Evolutionary conservation across 1,140 invertebrate genomes (phyloP), one percentile per base, ranked within the genome.

Genomic region (Mizuhopecten yessoensis): DNA sequence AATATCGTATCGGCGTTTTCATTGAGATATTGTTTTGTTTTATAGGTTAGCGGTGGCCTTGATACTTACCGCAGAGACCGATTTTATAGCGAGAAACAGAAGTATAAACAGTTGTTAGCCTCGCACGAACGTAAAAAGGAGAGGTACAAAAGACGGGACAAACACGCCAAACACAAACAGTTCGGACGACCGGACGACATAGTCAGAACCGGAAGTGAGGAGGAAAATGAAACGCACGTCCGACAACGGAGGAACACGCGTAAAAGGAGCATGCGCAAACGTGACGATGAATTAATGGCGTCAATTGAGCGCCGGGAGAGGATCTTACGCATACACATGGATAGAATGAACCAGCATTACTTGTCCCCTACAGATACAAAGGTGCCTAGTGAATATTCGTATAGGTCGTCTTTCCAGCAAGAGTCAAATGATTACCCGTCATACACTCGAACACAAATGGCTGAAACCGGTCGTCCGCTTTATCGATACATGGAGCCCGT

Each of bases 41-140:
- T 75, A 29, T n/a, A 75, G 57, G 57, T 75, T 75, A 17, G 23
- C 5, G 57, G 57, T 3, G n/a, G 57, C 57, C 7, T 29, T 29
- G n/a, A 75, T 13, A 75, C 29, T 23, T 75, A 75, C 57, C 57
- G 29, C 0, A 29, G 57, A n/a, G 57, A n/a, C 57, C 57, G 57
- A 75, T 75, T 75, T 75, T 75, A 75, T 75, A 75, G 57, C 57
- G 57, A 75, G n/a, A 75, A 75, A 29, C 23, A 75, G 57, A 75
- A 75, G 17, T 75, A 75, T 75, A 75, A 29, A 29, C 57, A 75
- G n/a, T 29, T 75, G 57, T 75, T 75, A 29, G 57, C 57, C 23
- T 75, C 57, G 11, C 57, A 75, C 5, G 57, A 75, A 29, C 57
- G 57, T n/a, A 75, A 17, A 13, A 75, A 75, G 17, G 57, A 75